Evolutionary conservation across 2,113 vertebrate genomes (phyloP), one percentile per base, ranked within the genome.

Genomic region (Colaptes auratus): DNA sequence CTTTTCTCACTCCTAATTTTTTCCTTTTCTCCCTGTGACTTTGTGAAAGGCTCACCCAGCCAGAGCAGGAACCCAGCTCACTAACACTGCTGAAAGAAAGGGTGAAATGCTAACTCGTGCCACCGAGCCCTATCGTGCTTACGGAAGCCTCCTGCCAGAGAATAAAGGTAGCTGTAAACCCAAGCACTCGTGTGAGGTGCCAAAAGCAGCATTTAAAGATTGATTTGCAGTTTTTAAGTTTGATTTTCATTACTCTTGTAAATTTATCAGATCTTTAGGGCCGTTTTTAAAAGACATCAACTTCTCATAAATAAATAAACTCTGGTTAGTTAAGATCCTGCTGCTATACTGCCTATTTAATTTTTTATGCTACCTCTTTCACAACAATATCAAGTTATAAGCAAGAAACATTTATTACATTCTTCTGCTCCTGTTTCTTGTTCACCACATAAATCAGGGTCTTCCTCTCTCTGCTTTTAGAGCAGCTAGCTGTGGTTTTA

Each of bases 401-500:
- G 80, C 48, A 88, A 92, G 72, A 93, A 95, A 64, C 59, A 86
- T 94, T 85, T 88, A 85, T 74, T 63, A 55, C 70, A 80, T 86
- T 95, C 79, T 65, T 87, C 91, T 94, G 81, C 64, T 78, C 82
- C 83, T 91, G 50, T 76, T 92, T 73, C 87, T 86, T 24, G 35
- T 85, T 76, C 71, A 81, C 81, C 61, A 93, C 82, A 82, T 94
- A 90, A 96, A 89, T 95, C 82, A 44, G 13, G 33, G 90, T 95
- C 89, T 85, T 90, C 91, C 86, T 58, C 87, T 56, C 82, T 69
- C 82, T 95, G 82, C 91, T 59, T 93, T 93, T 81, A 89, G 53
- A 96, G 85, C 87, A 94, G 85, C 86, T 71, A 92, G 78, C 71
- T 93, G 85, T 86, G 86, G 77, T 92, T 96, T 95, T 53, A 94